Base-by-base conservation (phyloP, 2,888 invertebrate genomes). In the Antheraea yamamai region DNA sequence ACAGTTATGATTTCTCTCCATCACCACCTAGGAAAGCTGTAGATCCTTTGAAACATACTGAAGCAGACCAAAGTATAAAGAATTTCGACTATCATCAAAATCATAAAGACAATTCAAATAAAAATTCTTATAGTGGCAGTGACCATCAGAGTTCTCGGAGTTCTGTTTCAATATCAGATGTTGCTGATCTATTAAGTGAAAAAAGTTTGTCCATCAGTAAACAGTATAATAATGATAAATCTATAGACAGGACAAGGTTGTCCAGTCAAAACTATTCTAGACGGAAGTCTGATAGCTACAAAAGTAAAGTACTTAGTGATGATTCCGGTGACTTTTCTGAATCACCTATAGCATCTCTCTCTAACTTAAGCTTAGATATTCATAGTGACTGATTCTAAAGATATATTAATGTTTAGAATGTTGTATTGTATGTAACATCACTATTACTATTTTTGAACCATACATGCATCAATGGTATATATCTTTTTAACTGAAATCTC, bases 311-410 rank as follows among this genome's bases (percentile, higher is more conserved):
- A 75, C 80, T 83, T 30, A 92, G 89, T 82, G 91, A 93, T 83
- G 91, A 92, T 81, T 93, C 93, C 26, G 92, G 90, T 74, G 94
- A 94, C 77, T 92, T 91, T 77, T 91, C 93, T 1, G 94, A 92
- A 74, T 94, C 94, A 58, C 92, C 94, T 7, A 83, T 95, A 76
- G 94, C 93, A 47, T 94, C 94, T 47, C 81, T 95, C 52, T 95
- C 94, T 74, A 95, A 95, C 84, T 85, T 95, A 52, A 95, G 94
- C 82, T 87, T 94, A 75, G 93, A 95, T 80, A 90, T 93, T 79
- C 93, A 94, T 84, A 94, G 93, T 88, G 94, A 94, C 79, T 93
- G 81, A 86, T 8, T 68, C 39, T 55, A 52, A 23, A 47, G 23
- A 16, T 16, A 73, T 73, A 39, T 35, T 39, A 71, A 23, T 74